phyloP scores from a whole-genome alignment of 2,888 invertebrate species.

The Pilophorus perplexus region DNA sequence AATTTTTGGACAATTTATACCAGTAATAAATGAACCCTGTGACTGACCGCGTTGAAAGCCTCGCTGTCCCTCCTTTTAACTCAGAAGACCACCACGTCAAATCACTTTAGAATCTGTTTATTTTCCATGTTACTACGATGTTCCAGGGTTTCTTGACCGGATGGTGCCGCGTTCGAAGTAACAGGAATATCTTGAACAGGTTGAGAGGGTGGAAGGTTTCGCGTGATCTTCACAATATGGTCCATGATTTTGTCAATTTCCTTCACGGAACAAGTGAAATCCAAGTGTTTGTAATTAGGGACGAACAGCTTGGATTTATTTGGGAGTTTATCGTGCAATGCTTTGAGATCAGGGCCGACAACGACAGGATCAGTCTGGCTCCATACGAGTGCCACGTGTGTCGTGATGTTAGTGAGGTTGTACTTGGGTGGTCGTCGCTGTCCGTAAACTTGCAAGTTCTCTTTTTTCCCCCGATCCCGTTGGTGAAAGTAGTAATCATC shows the following conservation, averaged over 20 bases:
- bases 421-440: conserved; percentile 59
- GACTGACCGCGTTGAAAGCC: too few relatives aligned
- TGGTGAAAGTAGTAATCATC: conserved; percentile 56
- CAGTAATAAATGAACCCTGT: too few relatives aligned
- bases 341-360: conserved; percentile 52
- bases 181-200: too few relatives aligned
- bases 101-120: too few relatives aligned
- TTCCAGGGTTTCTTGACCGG: too few relatives aligned
- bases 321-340: conserved; percentile 51
- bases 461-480: conserved; percentile 58
- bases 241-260: conserved; percentile 10
- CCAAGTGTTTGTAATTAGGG: conserved; percentile 48
- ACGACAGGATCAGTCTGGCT: conserved; percentile 64
- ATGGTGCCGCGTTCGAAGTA: too few relatives aligned
- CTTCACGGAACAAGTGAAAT: conserved; percentile 46
- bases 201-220: neutral
- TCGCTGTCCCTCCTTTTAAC: too few relatives aligned
- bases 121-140: too few relatives aligned
- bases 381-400: conserved; percentile 62
- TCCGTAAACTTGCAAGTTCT: conserved; percentile 57
- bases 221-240: neutral
- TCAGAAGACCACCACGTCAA: too few relatives aligned
- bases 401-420: conserved; percentile 59
- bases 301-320: conserved; percentile 42
- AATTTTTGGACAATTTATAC: too few relatives aligned